These are phyloP conservation scores for Rhinella marina DNA, from an alignment of 2,797 vertebrate genomes.

Conservation along the genomic window DNA sequence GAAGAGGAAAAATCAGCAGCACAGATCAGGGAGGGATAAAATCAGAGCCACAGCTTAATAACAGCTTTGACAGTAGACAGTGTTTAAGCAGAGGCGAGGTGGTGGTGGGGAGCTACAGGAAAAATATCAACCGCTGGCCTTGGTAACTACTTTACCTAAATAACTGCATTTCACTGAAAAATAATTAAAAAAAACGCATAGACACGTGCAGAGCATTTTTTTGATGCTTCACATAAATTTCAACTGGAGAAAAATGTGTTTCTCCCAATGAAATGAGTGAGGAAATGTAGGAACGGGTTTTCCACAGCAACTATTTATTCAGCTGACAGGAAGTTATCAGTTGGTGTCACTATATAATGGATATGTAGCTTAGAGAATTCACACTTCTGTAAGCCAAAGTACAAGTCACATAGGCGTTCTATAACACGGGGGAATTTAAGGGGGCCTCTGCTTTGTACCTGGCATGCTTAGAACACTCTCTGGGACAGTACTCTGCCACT, in stretches of 20 bases:
- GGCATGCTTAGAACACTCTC: neutral
- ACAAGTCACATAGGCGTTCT: neutral
- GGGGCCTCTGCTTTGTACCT: too few relatives aligned
- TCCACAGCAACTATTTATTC: slow-evolving; percentile 14
- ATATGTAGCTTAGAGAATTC: neutral
- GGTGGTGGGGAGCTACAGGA: neutral
- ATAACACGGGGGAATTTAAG: too few relatives aligned
- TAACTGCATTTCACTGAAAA: slow-evolving; percentile 50
- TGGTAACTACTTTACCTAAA: slow-evolving; percentile 43
- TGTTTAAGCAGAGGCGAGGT: slow-evolving; percentile 22
- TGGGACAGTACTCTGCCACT: too few relatives aligned
- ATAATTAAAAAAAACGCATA: neutral
- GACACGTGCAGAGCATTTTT: neutral
- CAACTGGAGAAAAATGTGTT: too few relatives aligned
- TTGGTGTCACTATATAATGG: slow-evolving; percentile 32
- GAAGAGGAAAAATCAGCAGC: slow-evolving; percentile 26
- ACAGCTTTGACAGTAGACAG: slow-evolving; percentile 39
- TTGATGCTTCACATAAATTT: too few relatives aligned
- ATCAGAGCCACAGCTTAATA: slow-evolving; percentile 50
- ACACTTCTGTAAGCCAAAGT: too few relatives aligned
- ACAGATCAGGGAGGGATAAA: slow-evolving; percentile 38
- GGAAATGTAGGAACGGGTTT: too few relatives aligned
- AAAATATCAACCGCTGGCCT: slow-evolving; percentile 17
- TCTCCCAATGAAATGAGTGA: too few relatives aligned
- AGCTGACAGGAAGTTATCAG: slow-evolving; percentile 26